Evolutionary conservation across 1,140 invertebrate species (phyloP).

Genomic region (Drosophila asahinai): DNA sequence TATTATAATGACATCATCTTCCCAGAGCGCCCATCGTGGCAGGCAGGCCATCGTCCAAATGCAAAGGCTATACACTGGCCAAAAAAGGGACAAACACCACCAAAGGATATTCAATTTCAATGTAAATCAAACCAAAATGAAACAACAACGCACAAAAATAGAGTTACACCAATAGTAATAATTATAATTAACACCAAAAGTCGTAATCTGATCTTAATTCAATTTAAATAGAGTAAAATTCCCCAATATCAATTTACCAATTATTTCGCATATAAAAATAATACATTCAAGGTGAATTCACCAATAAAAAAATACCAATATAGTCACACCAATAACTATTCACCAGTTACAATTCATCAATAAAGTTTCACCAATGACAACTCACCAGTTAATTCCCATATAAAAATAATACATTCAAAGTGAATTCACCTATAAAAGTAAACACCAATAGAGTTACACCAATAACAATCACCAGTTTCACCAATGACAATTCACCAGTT

Average conservation of each 20-base stretch:
- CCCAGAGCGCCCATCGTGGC: slow-evolving; percentile 1
- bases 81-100: neutral
- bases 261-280: neutral
- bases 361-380: neutral
- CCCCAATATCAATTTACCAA: neutral
- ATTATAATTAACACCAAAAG: no score
- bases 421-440: neutral
- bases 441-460: neutral
- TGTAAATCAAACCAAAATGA: neutral
- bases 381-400: no score
- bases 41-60: slow-evolving; percentile 24
- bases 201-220: no score
- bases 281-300: neutral
- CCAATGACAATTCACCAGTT: neutral
- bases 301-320: neutral
- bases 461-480: neutral
- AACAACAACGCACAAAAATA: no score
- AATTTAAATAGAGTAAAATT: no score
- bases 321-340: neutral
- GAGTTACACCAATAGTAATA: neutral
- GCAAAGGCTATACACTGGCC: slow-evolving; percentile 14
- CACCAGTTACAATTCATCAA: neutral
- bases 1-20: slow-evolving; percentile 70
- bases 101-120: neutral
- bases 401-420: no score